These are phyloP conservation scores for Trichomalopsis sarcophagae DNA, from an alignment of 1,140 invertebrate species.

Conservation along the genomic window DNA sequence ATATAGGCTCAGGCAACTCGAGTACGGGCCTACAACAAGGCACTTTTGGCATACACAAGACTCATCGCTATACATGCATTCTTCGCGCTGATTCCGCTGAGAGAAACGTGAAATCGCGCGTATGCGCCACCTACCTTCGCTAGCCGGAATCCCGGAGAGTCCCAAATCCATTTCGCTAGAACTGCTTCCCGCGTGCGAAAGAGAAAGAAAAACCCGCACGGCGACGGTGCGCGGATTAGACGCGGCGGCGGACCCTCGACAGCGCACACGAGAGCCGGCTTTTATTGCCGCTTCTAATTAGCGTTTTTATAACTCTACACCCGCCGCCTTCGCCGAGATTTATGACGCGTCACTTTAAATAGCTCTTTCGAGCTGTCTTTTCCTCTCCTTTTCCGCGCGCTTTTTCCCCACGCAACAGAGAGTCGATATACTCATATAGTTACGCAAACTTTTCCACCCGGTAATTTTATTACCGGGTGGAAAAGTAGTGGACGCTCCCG, in stretches of 20 bases:
- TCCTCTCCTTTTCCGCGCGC: background rate
- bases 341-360: conserved; percentile 21
- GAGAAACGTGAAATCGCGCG: no score
- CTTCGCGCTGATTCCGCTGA: no score
- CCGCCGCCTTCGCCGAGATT: background rate
- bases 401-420: conserved; percentile 2
- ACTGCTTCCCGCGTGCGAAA: no score
- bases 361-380: background rate
- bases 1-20: no score
- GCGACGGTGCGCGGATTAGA: background rate
- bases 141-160: no score
- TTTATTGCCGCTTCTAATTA: conserved; percentile 29
- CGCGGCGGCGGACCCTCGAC: background rate
- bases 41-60: no score
- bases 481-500: no score
- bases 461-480: conserved; percentile 38
- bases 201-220: background rate
- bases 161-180: no score
- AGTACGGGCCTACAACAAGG: no score
- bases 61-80: no score
- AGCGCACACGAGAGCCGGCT: no score
- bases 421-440: background rate
- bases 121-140: no score
- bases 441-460: conserved; percentile 11
- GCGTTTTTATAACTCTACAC: conserved; percentile 15